Percentiles rank a stretch among this genome's conserved stretches.
phyloP scores from a whole-genome alignment of 2,113 vertebrate genomes.

The Siniperca knerii region DNA sequence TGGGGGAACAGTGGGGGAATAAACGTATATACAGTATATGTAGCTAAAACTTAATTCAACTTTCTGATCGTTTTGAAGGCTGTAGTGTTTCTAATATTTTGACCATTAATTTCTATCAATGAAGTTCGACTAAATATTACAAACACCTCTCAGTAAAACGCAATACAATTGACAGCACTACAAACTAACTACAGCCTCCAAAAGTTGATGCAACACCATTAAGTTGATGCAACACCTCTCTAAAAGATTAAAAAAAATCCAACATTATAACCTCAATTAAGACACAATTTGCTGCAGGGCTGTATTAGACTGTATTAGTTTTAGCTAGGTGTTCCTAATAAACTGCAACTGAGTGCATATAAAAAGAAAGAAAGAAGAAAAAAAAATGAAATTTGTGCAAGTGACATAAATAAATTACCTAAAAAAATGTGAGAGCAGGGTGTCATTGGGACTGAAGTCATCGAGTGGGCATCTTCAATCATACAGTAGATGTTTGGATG shows the following conservation, averaged over 20 bases:
- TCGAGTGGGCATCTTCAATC: background rate
- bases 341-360: background rate
- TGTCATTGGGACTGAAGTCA: background rate
- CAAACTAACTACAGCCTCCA: background rate
- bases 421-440: background rate
- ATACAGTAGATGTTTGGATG: background rate
- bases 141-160: background rate
- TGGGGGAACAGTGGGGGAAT: slow-evolving; percentile 22
- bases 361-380: background rate
- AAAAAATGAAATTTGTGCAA: background rate
- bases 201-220: background rate
- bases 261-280: background rate
- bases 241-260: background rate
- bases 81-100: background rate
- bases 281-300: background rate
- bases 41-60: background rate
- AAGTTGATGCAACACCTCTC: background rate
- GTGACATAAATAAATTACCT: background rate
- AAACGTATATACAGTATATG: background rate
- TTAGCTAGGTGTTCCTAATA: background rate
- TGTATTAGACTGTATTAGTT: background rate
- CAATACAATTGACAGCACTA: background rate
- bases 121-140: background rate
- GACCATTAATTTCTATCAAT: background rate
- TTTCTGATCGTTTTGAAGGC: background rate